These are phyloP conservation scores for Conistra vaccinii DNA, from an alignment of 2,888 invertebrate genomes.

Conservation along the genomic window DNA sequence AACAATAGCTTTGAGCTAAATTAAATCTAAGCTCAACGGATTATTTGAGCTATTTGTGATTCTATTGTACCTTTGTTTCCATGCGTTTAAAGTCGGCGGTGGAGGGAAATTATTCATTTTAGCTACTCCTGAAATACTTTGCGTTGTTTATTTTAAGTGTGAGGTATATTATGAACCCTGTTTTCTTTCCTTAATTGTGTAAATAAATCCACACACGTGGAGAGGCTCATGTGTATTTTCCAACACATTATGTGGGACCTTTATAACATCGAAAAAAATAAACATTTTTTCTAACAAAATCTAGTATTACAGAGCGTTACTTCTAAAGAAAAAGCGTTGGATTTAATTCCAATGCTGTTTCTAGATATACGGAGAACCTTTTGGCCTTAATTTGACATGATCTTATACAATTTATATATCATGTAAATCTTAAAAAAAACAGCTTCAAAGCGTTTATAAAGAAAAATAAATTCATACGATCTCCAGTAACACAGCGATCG, in stretches of 20 bases:
- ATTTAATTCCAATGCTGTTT: no score
- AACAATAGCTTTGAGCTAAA: conserved; percentile 54
- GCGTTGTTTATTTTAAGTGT: conserved; percentile 25
- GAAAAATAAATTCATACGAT: neutral
- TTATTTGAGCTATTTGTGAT: conserved; percentile 50
- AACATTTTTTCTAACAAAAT: no score
- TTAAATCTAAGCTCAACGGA: conserved; percentile 55
- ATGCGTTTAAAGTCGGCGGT: conserved; percentile 12
- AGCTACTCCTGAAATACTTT: conserved; percentile 22
- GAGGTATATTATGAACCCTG: neutral
- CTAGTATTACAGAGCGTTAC: neutral
- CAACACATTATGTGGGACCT: no score
- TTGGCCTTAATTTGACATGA: neutral
- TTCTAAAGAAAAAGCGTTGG: neutral
- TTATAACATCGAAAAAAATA: no score
- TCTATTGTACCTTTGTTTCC: conserved; percentile 54
- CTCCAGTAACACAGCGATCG: conserved; percentile 2
- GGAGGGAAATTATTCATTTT: conserved; percentile 31
- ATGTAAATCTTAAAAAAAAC: neutral
- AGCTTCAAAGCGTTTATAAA: neutral
- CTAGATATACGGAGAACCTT: no score
- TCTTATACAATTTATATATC: neutral
- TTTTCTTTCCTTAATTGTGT: conserved; percentile 2
- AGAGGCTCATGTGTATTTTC: neutral
- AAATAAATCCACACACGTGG: neutral